phyloP scores from a whole-genome alignment of 2,888 invertebrate genomes.

The Notocelia uddmanniana region DNA sequence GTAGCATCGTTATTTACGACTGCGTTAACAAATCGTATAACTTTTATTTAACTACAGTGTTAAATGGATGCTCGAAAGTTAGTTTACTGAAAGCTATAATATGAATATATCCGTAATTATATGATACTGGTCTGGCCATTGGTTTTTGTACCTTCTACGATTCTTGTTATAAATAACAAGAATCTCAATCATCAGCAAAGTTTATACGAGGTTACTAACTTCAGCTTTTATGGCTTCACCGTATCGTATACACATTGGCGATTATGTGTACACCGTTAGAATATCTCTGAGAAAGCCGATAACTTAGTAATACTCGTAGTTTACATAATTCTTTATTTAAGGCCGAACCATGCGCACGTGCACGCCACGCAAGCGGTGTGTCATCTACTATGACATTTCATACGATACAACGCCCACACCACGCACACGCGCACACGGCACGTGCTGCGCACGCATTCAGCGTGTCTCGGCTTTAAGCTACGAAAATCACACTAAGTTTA shows the following conservation, averaged over 20 bases:
- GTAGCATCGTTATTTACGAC: not conserved
- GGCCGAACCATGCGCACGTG: too few relatives aligned
- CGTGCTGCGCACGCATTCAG: too few relatives aligned
- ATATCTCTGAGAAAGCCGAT: constrained; percentile 8
- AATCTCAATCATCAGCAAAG: constrained; percentile 2
- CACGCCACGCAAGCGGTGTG: too few relatives aligned
- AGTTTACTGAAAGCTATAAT: not conserved
- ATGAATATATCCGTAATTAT: not conserved
- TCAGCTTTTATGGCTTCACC: constrained; percentile 32
- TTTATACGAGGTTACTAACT: constrained; percentile 10
- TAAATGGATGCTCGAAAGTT: constrained; percentile 5
- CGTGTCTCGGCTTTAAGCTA: too few relatives aligned
- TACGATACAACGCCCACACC: too few relatives aligned
- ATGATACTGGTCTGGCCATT: not conserved
- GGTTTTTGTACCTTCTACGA: not conserved
- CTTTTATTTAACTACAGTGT: not conserved
- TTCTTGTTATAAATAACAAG: too few relatives aligned
- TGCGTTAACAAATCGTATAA: not conserved
- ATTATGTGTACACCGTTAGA: constrained; percentile 16
- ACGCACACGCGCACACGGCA: too few relatives aligned
- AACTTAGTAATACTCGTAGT: not conserved
- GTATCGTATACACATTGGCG: constrained; percentile 21
- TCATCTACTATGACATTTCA: too few relatives aligned
- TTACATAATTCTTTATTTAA: too few relatives aligned
- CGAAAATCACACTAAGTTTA: constrained; percentile 27